These are phyloP conservation scores for Ammodytes marinus DNA, from an alignment of 2,113 vertebrate species.

Conservation along the genomic window DNA sequence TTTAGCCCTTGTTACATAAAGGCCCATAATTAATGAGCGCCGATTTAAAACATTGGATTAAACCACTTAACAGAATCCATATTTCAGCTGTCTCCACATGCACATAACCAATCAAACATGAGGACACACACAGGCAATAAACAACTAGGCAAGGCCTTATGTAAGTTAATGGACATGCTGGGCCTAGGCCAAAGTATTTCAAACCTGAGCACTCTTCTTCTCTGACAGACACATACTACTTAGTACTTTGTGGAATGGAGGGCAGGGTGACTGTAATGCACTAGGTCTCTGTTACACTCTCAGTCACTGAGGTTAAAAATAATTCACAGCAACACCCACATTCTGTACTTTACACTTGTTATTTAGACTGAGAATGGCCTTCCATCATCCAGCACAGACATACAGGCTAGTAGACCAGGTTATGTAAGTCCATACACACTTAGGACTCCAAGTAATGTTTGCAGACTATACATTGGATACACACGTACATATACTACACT, in stretches of 20 bases:
- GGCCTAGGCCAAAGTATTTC: constrained; percentile 11
- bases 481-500: no score
- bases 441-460: no score
- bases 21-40: neutral
- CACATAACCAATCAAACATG: constrained; percentile 1
- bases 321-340: constrained; percentile 45
- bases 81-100: neutral
- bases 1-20: neutral
- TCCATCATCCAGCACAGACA: constrained; percentile 7
- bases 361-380: constrained; percentile 2
- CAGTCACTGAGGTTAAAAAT: constrained; percentile 4
- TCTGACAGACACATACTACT: constrained; percentile 7
- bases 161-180: constrained; percentile 20
- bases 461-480: no score
- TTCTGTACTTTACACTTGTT: constrained; percentile 49
- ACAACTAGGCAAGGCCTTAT: neutral
- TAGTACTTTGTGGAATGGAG: neutral
- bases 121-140: neutral
- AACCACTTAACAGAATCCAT: neutral
- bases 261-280: neutral
- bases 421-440: neutral
- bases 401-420: neutral
- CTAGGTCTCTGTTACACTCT: constrained; percentile 7
- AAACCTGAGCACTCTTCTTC: neutral
- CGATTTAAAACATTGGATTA: neutral